These are phyloP conservation scores for Watsonalla cultraria DNA, from an alignment of 2,888 invertebrate species.

Conservation along the genomic window DNA sequence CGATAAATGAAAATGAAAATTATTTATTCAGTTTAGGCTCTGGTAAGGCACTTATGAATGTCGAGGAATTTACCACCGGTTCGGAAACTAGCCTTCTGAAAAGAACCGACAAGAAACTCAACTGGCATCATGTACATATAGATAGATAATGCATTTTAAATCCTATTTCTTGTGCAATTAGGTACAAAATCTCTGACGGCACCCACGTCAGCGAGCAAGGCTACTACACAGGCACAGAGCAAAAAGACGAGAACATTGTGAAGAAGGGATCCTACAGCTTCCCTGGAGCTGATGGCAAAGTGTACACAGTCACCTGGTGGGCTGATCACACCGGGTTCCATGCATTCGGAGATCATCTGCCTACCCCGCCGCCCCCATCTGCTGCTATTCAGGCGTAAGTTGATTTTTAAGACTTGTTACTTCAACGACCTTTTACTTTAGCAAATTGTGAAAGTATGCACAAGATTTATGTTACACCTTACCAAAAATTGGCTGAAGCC, in stretches of 20 bases:
- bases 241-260: slow-evolving; percentile 58
- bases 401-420: slow-evolving; percentile 2
- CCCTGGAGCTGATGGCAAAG: slow-evolving; percentile 57
- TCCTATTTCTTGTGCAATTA: slow-evolving; percentile 16
- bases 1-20: too few species aligned
- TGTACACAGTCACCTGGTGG: slow-evolving; percentile 67
- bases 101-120: too few species aligned
- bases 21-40: too few species aligned
- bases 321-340: slow-evolving; percentile 71
- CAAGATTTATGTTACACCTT: too few species aligned
- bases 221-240: slow-evolving; percentile 51
- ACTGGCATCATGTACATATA: too few species aligned
- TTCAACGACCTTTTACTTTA: too few species aligned
- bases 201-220: slow-evolving; percentile 70
- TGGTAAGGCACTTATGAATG: too few species aligned
- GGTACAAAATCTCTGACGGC: slow-evolving; percentile 66
- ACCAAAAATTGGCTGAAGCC: too few species aligned
- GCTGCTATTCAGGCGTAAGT: slow-evolving; percentile 65
- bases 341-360: slow-evolving; percentile 66
- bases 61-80: too few species aligned
- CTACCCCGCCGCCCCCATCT: slow-evolving; percentile 61
- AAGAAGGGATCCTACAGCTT: slow-evolving; percentile 73
- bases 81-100: too few species aligned
- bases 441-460: too few species aligned
- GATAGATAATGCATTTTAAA: too few species aligned